A percentile compares a stretch with the other conserved stretches of the same genome.
phyloP scores from a whole-genome alignment of 2,797 vertebrate genomes.

The Hyperoplus lanceolatus region DNA sequence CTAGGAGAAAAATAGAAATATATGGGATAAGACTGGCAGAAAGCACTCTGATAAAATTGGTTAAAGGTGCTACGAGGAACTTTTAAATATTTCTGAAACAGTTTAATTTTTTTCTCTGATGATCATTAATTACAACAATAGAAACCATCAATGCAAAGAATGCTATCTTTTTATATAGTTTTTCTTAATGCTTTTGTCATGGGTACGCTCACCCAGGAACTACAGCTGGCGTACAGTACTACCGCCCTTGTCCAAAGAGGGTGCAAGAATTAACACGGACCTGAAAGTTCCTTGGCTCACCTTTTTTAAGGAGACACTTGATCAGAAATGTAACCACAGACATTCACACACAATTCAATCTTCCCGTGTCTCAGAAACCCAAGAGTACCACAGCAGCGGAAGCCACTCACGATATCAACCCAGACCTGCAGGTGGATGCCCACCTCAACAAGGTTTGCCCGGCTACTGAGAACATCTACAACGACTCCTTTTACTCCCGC shows the following conservation, averaged over 20 bases:
- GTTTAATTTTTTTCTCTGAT: too few relatives aligned
- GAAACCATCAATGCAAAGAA: too few relatives aligned
- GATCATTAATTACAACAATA: too few relatives aligned
- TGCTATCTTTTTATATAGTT: too few relatives aligned
- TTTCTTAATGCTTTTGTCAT: too few relatives aligned
- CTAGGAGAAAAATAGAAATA: neutral
- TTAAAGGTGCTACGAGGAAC: too few relatives aligned
- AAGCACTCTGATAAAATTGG: neutral
- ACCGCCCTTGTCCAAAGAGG: too few relatives aligned
- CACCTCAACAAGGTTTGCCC: constrained; percentile 97
- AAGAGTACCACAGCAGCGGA: constrained; percentile 96
- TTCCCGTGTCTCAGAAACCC: constrained; percentile 87
- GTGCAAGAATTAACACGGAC: too few relatives aligned
- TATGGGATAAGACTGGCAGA: neutral
- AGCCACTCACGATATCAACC: constrained; percentile 93
- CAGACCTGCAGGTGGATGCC: constrained; percentile 92
- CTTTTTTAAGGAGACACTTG: neutral
- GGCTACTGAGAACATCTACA: constrained; percentile 93
- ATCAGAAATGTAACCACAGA: neutral
- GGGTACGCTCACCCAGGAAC: too few relatives aligned
- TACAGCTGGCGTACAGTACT: too few relatives aligned
- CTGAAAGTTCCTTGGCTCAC: too few relatives aligned
- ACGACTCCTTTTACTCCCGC: constrained; percentile 90
- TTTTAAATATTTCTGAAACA: too few relatives aligned
- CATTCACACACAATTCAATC: neutral